Evolutionary conservation across 2,113 vertebrate genomes (phyloP).

Genomic region (Hydropotes inermis): DNA sequence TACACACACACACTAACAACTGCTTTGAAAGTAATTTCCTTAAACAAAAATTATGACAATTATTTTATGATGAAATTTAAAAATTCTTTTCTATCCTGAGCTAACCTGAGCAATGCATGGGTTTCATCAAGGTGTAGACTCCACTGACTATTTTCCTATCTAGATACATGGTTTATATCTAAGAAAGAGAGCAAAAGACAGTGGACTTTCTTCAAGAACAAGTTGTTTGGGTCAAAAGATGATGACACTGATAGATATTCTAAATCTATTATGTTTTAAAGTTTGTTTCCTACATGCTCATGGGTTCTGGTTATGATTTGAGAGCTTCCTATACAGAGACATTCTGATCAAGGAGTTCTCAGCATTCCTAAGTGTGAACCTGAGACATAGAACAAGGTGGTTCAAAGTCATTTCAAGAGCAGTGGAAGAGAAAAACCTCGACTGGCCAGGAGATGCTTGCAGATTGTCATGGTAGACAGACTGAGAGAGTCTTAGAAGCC

Average conservation of each 20-base stretch:
- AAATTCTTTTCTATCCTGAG: background rate
- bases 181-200: background rate
- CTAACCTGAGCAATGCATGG: background rate
- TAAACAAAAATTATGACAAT: background rate
- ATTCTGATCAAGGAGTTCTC: background rate
- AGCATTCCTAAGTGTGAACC: background rate
- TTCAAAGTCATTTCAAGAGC: background rate
- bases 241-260: background rate
- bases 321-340: background rate
- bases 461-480: background rate
- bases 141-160: background rate
- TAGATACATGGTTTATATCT: background rate
- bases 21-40: background rate
- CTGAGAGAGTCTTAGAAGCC: background rate
- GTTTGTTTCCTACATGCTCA: background rate
- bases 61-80: background rate
- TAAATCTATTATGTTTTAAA: background rate
- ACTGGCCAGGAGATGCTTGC: background rate
- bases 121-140: background rate
- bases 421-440: background rate
- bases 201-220: background rate
- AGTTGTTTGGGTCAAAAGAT: background rate
- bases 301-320: background rate
- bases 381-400: background rate
- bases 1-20: background rate